These are phyloP conservation scores for Galerucella pusilla DNA, from an alignment of 2,888 invertebrate genomes.

Conservation along the genomic window DNA sequence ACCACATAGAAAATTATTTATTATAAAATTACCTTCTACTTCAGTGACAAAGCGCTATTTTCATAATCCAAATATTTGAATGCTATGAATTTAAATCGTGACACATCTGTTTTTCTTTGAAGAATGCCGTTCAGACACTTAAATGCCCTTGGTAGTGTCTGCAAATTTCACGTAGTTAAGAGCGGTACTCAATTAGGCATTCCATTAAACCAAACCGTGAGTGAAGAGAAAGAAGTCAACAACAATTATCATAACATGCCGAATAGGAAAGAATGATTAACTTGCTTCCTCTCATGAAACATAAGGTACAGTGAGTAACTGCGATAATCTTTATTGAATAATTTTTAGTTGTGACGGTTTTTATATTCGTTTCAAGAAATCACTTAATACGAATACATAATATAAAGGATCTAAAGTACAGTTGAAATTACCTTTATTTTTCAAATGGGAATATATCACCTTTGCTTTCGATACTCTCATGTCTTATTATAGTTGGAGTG, in stretches of 20 bases:
- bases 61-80: background rate
- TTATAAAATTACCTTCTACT: too few species aligned
- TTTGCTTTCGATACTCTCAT: too few species aligned
- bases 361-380: too few species aligned
- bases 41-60: background rate
- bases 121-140: background rate
- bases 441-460: too few species aligned
- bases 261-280: constrained; percentile 18
- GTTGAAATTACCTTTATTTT: too few species aligned
- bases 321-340: too few species aligned
- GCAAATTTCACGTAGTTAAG: constrained; percentile 16
- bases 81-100: background rate
- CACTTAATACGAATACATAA: too few species aligned
- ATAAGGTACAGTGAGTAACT: constrained; percentile 3
- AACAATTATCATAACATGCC: constrained; percentile 18
- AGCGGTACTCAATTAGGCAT: constrained; percentile 19
- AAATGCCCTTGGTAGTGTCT: background rate
- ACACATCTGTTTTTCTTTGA: background rate
- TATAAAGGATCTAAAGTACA: too few species aligned
- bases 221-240: constrained; percentile 17
- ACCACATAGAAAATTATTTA: too few species aligned
- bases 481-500: too few species aligned
- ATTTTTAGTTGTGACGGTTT: too few species aligned
- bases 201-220: constrained; percentile 17
- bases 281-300: constrained; percentile 6